Evolutionary conservation across 2,797 vertebrate genomes (phyloP), one percentile per base, ranked within the genome.

Genomic region (Macrochelys suwanniensis): DNA sequence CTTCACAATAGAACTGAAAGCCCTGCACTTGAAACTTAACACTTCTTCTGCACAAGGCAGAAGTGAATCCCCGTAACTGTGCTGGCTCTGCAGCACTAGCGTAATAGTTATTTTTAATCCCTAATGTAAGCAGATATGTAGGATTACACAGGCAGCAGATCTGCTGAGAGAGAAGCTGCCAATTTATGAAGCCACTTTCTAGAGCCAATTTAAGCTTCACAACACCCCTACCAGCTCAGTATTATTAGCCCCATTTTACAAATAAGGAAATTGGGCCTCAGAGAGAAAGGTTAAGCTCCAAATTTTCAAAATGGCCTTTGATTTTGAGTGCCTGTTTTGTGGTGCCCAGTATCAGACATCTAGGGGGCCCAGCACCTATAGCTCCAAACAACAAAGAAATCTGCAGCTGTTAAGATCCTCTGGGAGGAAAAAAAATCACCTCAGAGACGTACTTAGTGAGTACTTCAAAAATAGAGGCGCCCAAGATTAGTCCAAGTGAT

Each of bases 61-160:
- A 50, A 49, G 56, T 80, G 28, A 74, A 54, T 11, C 9, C 23
- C 65, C 16, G 0, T 9, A 85, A 61, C 0, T 0, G 28, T 19
- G 50, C 59, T 79, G 81, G 50, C 53, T 90, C 49, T 80, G 37
- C 45, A 45, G 16, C 74, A 71, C 26, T 15, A 54, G 7, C 0
- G 8, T 31, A 91, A 4, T 3, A 47, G 71, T 74, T 88, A 68
- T 49, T 93, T 77, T 57, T 68, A 90, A 90, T 76, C 78, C 71
- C 9, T 59, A 61, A 81, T 6, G 11, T 82, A 56, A 53, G 89
- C 28, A 92, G 28, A 51, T 25, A 59, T 10, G 23, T 80, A 68
- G 92, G 85, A 93, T 54, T 81, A 79, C 49, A 13, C 12, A 61
- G 68, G 45, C 28, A 96, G 77, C 49, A 88, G 68, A 80, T 54